These are phyloP conservation scores for Brenthis daphne DNA, from an alignment of 2,888 invertebrate species.

Conservation along the genomic window DNA sequence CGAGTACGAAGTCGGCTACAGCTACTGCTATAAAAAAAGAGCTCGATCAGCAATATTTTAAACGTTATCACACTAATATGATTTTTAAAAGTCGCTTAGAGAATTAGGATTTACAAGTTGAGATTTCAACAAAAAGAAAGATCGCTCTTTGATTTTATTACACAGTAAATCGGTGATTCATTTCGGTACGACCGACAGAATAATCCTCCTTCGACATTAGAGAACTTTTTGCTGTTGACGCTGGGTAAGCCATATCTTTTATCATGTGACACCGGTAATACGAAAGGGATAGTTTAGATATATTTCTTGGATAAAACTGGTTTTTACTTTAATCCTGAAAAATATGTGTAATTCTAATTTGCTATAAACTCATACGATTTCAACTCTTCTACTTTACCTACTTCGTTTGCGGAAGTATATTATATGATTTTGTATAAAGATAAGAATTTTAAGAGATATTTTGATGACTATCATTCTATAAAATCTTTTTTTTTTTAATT, in stretches of 20 bases:
- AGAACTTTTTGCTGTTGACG: constrained; percentile 16
- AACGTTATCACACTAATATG: background rate
- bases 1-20: too few species aligned
- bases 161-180: constrained; percentile 23
- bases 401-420: too few species aligned
- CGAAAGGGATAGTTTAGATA: constrained; percentile 21
- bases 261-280: constrained; percentile 22
- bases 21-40: too few species aligned
- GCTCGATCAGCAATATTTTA: background rate
- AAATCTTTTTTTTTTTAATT: too few species aligned
- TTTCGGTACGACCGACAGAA: constrained; percentile 20
- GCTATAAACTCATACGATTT: constrained; percentile 6
- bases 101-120: constrained; percentile 5
- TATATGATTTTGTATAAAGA: too few species aligned
- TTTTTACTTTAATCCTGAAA: constrained; percentile 12
- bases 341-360: constrained; percentile 11
- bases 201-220: constrained; percentile 24
- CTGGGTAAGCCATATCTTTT: constrained; percentile 20
- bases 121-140: constrained; percentile 10
- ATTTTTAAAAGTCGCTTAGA: background rate
- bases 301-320: constrained; percentile 14
- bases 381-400: too few species aligned
- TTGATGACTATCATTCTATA: too few species aligned
- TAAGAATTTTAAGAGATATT: too few species aligned
- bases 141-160: constrained; percentile 23